Evolutionary conservation across 1,140 invertebrate genomes (phyloP), one percentile per base, ranked within the genome.

Genomic region (Phortica variegata): DNA sequence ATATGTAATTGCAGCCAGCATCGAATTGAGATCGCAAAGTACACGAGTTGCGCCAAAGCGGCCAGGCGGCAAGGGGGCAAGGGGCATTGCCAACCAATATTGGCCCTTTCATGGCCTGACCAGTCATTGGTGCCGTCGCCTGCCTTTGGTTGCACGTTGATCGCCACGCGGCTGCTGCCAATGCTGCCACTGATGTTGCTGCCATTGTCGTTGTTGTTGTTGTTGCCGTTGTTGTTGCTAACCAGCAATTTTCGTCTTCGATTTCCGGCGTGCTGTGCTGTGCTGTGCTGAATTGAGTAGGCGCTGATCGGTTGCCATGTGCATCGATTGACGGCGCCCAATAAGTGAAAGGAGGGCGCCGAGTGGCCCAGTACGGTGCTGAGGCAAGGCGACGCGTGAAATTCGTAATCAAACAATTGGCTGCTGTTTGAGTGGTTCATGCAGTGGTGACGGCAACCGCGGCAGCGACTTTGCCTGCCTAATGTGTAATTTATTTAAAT

Each of bases 1-100:
- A 63, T 63, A 63, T 68, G 63, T 68, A 68, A 68, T 68, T 68
- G 63, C 65, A 68, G 63, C 58, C 63, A 58, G 60, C 43, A 46
- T 51, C 60, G 58, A 66, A 68, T 62, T 66, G 56, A 66, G 60
- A 63, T 42, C 49, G 53, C 54, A 66, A 68, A 63, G 58, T 68
- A 53, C 63, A 68, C 63, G 68, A 68, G 63, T 66, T 66, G n/a
- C n/a, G n/a, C n/a, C n/a, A n/a, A n/a, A n/a, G n/a, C n/a, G n/a
- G n/a, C n/a, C n/a, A n/a, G n/a, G n/a, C n/a, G n/a, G n/a, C n/a
- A n/a, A n/a, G n/a, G n/a, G n/a, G n/a, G n/a, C n/a, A n/a, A n/a
- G n/a, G n/a, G n/a, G n/a, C n/a, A n/a, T n/a, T n/a, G n/a, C n/a
- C n/a, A n/a, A n/a, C n/a, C n/a, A n/a, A n/a, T 47, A 16, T 40